Percentiles rank a stretch among this genome's conserved stretches.
Evolutionary conservation across 2,797 vertebrate species (phyloP).

Genomic region (Paedocypris micromegethes): DNA sequence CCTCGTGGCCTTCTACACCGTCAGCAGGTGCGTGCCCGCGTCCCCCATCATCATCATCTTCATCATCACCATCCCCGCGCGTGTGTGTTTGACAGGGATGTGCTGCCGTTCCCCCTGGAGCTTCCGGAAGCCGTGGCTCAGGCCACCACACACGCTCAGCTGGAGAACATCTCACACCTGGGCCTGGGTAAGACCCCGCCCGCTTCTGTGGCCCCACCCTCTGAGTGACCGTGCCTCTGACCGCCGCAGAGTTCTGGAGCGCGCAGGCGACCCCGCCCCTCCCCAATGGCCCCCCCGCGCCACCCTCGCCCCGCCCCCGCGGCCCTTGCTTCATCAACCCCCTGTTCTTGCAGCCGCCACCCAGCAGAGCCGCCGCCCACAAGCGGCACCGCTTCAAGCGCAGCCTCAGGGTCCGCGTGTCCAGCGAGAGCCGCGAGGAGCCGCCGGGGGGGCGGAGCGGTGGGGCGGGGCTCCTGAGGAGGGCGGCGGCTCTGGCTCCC

Average conservation of each 20-base stretch:
- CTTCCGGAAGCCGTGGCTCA: slow-evolving; percentile 79
- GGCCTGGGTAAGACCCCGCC: slow-evolving; percentile 69
- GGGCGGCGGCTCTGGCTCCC: slow-evolving; percentile 66
- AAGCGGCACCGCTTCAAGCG: slow-evolving; percentile 81
- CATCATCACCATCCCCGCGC: slow-evolving; percentile 5
- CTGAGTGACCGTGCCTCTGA: no score
- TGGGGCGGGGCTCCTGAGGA: slow-evolving; percentile 60
- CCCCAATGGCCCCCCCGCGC: slow-evolving; percentile 35
- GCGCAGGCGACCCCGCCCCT: slow-evolving; percentile 59
- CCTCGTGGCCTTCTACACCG: slow-evolving; percentile 82
- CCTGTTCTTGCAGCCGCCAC: slow-evolving; percentile 66
- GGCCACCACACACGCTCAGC: slow-evolving; percentile 75
- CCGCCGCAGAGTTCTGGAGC: slow-evolving; percentile 80
- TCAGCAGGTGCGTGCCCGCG: slow-evolving; percentile 66
- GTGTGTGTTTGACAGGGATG: slow-evolving; percentile 67
- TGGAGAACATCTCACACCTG: slow-evolving; percentile 86
- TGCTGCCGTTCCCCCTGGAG: slow-evolving; percentile 78
- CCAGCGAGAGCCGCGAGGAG: slow-evolving; percentile 72
- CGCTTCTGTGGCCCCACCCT: no score
- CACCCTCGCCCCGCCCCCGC: slow-evolving; percentile 30
- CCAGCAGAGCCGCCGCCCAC: slow-evolving; percentile 68
- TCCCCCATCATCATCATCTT: background rate
- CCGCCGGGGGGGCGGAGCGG: slow-evolving; percentile 56
- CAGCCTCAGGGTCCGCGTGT: slow-evolving; percentile 81
- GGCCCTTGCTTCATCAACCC: slow-evolving; percentile 79